Conservation (phyloP, 1,140 invertebrate species). For the Drosophila equinoxialis region DNA sequence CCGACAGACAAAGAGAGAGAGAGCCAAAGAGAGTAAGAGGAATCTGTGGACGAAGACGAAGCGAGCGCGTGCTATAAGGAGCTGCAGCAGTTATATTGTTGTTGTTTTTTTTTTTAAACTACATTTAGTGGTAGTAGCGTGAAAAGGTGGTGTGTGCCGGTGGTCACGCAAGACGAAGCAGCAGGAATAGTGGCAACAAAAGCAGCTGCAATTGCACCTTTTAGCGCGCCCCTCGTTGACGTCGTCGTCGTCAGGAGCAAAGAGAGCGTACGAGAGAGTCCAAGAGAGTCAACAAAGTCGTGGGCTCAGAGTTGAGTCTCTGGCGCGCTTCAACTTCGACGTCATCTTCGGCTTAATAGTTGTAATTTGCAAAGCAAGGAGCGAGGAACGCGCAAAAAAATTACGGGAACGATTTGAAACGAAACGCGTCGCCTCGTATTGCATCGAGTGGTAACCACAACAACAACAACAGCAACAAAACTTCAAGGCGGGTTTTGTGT, state of each 20-base stretch:
- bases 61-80: conserved; percentile 67
- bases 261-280: conserved; percentile 23
- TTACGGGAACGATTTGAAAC: conserved; percentile 36
- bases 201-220: conserved; percentile 78
- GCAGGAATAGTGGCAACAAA: conserved; percentile 35
- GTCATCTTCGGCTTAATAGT: conserved; percentile 74
- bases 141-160: conserved; percentile 62
- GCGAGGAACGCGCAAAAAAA: conserved; percentile 65
- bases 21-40: conserved; percentile 42
- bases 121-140: conserved; percentile 73
- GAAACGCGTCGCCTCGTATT: conserved; percentile 14
- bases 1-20: conserved; percentile 20
- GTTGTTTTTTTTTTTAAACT: conserved; percentile 50
- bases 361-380: conserved; percentile 78
- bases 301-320: conserved; percentile 38
- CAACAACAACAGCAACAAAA: conserved; percentile 26
- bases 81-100: conserved; percentile 47
- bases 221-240: conserved; percentile 32
- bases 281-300: conserved; percentile 25
- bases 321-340: conserved; percentile 55
- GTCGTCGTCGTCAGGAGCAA: conserved; percentile 46
- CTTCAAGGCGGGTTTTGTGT: background rate
- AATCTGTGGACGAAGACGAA: conserved; percentile 54
- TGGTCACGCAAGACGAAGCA: conserved; percentile 75
- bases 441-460: conserved; percentile 37